Conservation (phyloP, 2,888 invertebrate species). For the Notodonta dromedarius region DNA sequence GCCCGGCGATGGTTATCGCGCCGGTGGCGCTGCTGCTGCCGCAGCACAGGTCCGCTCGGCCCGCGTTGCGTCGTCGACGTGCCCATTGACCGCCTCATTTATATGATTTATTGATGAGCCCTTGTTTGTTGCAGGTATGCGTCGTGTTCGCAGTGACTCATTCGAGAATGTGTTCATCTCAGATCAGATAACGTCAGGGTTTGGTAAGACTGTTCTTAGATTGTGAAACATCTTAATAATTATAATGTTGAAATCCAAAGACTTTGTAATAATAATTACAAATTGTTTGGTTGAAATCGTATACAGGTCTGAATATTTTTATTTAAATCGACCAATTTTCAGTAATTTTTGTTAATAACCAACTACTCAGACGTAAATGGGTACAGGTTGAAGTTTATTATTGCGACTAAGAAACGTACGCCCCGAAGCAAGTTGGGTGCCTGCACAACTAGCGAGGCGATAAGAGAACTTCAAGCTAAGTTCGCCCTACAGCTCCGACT, state of each 20-base stretch:
- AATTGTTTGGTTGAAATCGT: background rate
- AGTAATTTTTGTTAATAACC: no score
- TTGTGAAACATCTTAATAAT: background rate
- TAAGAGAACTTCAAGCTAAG: background rate
- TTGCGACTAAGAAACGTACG: background rate
- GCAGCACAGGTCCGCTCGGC: background rate
- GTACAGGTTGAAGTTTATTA: background rate
- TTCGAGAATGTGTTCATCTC: background rate
- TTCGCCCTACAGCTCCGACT: background rate
- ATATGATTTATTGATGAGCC: constrained; percentile 8
- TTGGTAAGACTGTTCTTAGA: background rate
- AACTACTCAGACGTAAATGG: background rate
- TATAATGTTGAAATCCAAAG: background rate
- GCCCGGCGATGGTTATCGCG: no score
- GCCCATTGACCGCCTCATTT: background rate
- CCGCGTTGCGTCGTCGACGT: background rate
- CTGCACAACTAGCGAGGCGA: background rate
- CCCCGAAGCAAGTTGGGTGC: background rate
- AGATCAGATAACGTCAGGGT: background rate
- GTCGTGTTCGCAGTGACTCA: constrained; percentile 1
- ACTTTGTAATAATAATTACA: no score
- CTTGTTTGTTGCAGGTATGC: constrained; percentile 7
- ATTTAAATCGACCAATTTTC: no score
- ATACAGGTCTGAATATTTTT: background rate
- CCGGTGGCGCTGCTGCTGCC: background rate